Percentiles rank a stretch among this genome's conserved stretches.
These are phyloP conservation scores for Mesochorus sp. DNA, from an alignment of 2,888 invertebrate genomes.

Conservation along the genomic window DNA sequence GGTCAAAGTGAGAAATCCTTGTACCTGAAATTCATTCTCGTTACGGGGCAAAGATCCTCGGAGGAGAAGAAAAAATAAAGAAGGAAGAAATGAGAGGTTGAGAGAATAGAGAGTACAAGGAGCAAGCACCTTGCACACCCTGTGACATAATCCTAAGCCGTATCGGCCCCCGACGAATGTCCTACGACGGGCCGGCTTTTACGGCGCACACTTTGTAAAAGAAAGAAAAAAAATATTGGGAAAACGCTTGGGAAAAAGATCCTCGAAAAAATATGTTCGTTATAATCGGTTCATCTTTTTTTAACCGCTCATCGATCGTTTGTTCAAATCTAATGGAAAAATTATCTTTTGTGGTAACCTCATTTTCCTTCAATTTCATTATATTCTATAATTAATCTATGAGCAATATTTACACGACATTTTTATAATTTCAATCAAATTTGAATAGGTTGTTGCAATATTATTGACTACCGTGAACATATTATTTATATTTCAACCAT, in stretches of 20 bases:
- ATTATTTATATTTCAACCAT: too few species aligned
- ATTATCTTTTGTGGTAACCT: too few species aligned
- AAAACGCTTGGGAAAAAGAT: conserved; percentile 59
- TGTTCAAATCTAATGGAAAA: too few species aligned
- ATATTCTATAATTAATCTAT: too few species aligned
- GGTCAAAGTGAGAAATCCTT: conserved; percentile 65
- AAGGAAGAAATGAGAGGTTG: neutral
- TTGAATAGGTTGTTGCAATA: too few species aligned
- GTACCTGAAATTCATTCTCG: conserved; percentile 58
- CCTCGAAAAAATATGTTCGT: too few species aligned
- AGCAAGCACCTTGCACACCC: conserved; percentile 53
- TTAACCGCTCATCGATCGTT: too few species aligned
- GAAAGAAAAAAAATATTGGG: conserved; percentile 48
- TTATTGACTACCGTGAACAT: too few species aligned
- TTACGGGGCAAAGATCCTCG: conserved; percentile 8
- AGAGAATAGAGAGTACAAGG: neutral
- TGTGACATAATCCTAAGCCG: conserved; percentile 62
- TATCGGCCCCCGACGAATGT: conserved; percentile 46
- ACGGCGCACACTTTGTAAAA: neutral
- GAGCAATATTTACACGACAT: too few species aligned
- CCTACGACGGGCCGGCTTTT: conserved; percentile 29
- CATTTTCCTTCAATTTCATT: too few species aligned
- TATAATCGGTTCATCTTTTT: too few species aligned
- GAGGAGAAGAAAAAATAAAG: neutral
- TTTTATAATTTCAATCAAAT: too few species aligned